A percentile compares a stretch with the other conserved stretches of the same genome.
Conservation (phyloP, 1,140 invertebrate genomes). For the Acromyrmex echinatior region DNA sequence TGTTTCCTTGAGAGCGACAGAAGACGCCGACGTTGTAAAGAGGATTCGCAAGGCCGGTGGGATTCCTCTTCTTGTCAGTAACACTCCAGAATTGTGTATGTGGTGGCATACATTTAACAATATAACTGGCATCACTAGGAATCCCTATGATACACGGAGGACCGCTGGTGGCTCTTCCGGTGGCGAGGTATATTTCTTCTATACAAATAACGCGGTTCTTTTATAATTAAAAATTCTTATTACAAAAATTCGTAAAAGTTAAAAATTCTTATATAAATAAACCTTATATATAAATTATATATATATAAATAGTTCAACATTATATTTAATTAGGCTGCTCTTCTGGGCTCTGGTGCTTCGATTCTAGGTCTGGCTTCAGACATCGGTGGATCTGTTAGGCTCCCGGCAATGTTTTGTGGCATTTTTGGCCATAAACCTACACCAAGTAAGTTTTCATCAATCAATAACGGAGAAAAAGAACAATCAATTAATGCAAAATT, state of each 20-base stretch:
- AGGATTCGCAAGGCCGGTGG: constrained; percentile 92
- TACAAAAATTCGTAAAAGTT: no score
- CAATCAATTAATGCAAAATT: neutral
- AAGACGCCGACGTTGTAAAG: constrained; percentile 91
- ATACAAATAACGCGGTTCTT: neutral
- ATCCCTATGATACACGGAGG: constrained; percentile 94
- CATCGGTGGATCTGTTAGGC: constrained; percentile 93
- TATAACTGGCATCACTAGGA: constrained; percentile 94
- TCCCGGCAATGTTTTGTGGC: constrained; percentile 95
- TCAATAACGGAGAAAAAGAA: neutral
- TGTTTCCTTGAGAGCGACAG: constrained; percentile 87
- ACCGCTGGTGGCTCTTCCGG: constrained; percentile 88
- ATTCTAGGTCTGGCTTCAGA: constrained; percentile 94
- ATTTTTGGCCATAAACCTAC: constrained; percentile 94
- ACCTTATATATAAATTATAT: no score
- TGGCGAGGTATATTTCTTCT: constrained; percentile 79
- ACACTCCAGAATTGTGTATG: constrained; percentile 96
- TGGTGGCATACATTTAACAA: constrained; percentile 96
- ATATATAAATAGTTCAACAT: neutral
- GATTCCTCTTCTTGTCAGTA: constrained; percentile 95
- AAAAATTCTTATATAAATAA: no score
- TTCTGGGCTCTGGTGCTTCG: constrained; percentile 91
- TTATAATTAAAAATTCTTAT: neutral
- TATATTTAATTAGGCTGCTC: constrained; percentile 85
- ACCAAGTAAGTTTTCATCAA: constrained; percentile 84